Base-by-base conservation (phyloP, 2,888 invertebrate species). In the Drosophila anomalata region DNA sequence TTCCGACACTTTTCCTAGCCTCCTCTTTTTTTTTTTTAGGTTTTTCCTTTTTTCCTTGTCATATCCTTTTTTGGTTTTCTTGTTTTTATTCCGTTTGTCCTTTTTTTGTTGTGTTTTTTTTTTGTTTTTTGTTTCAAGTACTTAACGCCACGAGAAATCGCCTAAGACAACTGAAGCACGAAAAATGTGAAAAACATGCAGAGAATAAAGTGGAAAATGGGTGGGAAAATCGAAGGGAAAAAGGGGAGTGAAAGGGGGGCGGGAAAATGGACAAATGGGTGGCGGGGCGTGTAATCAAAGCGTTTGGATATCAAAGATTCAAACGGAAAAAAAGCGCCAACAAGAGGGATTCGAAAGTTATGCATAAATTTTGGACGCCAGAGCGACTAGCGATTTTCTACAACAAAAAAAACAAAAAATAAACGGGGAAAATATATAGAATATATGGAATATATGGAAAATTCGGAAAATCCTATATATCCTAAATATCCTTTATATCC, bases 241-340 rank as follows among this genome's bases (percentile, higher is more conserved):
- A 46, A 54, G 22, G 62, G 55, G 22, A 22, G 22, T 22, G 22
- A 24, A 24, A 24, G 4, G 4, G 22, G 0, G 4, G 17, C 17
- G 39, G 20, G 51, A 14, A 14, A 39, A 44, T 41, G 57, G 51
- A 36, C 36, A 17, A 48, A 44, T 62, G 69, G 70, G 62, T 55
- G 70, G 63, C 67, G 85, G 81, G 77, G 82, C 85, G 76, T 84
- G 65, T 78, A 82, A 85, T 82, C 85, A 82, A 82, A 85, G 86
- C 78, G 83, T 79, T 79, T 79, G 79, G 79, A 56, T 79, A 79
- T 85, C 75, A 81, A 47, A 60, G 62, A 70, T 50, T 24, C 36
- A 36, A 29, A 29, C 29, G 29, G 29, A 29, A 29, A 29, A 29
- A 17, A 26, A 29, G 26, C 6, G 26, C 26, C 26, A 26, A 26